Base-by-base conservation (phyloP, 37 sponge, comb jelly and placozoan species). In the Haliclona indistincta region DNA sequence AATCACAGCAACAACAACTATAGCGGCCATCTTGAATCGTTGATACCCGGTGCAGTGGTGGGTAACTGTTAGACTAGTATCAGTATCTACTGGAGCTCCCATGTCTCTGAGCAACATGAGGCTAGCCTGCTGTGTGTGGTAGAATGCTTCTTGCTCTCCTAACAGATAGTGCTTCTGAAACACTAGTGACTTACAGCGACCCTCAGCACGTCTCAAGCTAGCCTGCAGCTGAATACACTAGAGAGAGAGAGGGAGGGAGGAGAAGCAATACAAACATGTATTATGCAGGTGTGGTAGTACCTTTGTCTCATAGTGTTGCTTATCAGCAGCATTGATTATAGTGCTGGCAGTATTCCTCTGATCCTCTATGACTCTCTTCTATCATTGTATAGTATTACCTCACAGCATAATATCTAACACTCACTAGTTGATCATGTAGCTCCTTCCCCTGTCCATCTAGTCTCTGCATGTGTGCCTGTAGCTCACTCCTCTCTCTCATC, bases 111-210 rank as follows among this genome's bases (percentile, higher is more conserved):
- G 40, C 82, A 87, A 75, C 28, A 70, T 37, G 7, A 87, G 77
- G 22, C 82, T 71, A 17, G 76, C 76, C 47, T 87, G 81, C 37
- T 81, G 70, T 0, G 87, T 87, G 43, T 87, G 87, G 28, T 68
- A 87, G 68, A 81, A 87, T 17, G 87, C 82, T 53, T 87, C 82
- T 53, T 81, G 30, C 39, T 87, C 76, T 45, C 76, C 71, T 22
- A 72, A 38, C 1, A 87, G 71, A 45, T 87, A 87, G 29, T 41
- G 44, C 71, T 87, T 87, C 45, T 87, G 87, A 63, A 81, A 80
- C 0, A 87, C 64, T 1, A 87, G 62, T 4, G 76, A 56, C 33
- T 81, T 80, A 41, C 86, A 68, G 39, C 66, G 85, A 13, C 65
- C 55, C 38, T 77, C 85, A 6, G 85, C 85, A 26, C 78, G 71